phyloP scores from a whole-genome alignment of 2,797 vertebrate species.

The Eutrigla gurnardus region DNA sequence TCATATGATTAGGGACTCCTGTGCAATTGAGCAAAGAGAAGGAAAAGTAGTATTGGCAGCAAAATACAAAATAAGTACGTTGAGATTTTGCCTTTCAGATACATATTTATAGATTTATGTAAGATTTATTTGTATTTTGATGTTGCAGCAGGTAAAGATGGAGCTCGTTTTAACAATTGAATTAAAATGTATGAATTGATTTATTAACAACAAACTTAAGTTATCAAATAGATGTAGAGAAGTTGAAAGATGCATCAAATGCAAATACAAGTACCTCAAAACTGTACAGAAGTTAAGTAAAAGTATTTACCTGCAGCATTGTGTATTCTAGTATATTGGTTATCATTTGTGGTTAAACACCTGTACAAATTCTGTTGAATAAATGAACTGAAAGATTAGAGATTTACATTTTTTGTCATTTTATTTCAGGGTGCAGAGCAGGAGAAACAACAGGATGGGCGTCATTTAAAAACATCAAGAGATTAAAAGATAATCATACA shows the following conservation, averaged over 20 bases:
- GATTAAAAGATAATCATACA: no score
- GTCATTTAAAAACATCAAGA: not conserved
- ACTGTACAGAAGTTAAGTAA: not conserved
- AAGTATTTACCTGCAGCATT: not conserved
- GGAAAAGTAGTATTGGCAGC: not conserved
- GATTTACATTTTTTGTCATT: not conserved
- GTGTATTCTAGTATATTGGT: not conserved
- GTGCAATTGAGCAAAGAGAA: not conserved
- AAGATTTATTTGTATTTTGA: no score
- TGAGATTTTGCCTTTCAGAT: no score
- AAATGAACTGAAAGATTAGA: not conserved
- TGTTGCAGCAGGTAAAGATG: no score
- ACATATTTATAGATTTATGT: no score
- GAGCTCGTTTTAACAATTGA: no score
- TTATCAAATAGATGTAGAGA: not conserved
- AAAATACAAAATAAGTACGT: not conserved
- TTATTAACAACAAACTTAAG: not conserved
- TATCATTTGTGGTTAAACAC: not conserved
- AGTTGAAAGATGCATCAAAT: not conserved
- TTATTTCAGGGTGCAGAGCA: not conserved
- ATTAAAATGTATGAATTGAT: no score
- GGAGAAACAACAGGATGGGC: not conserved
- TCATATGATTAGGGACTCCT: not conserved
- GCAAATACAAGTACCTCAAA: not conserved
- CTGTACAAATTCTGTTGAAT: not conserved